These are phyloP conservation scores for Heterodera carotae DNA, from an alignment of 1,140 invertebrate species.

Conservation along the genomic window DNA sequence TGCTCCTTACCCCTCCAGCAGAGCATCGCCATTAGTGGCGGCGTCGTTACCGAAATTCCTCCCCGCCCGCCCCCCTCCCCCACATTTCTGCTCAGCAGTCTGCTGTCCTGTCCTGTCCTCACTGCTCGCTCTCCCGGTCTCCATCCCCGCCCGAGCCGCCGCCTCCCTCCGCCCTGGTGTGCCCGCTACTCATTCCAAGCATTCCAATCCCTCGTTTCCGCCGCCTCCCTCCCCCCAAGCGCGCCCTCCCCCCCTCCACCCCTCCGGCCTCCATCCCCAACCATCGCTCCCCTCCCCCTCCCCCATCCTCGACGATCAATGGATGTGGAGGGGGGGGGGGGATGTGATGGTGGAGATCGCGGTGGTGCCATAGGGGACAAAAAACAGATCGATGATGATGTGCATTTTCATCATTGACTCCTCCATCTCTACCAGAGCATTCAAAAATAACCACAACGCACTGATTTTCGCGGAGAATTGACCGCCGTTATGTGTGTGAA, in stretches of 20 bases:
- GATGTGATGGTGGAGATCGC: neutral
- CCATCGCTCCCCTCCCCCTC: no score
- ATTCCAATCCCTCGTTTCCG: conserved; percentile 2
- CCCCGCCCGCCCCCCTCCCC: no score
- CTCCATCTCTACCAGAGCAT: no score
- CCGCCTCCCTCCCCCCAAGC: neutral
- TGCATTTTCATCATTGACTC: neutral
- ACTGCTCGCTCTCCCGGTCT: no score
- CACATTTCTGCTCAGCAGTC: neutral
- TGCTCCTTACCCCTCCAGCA: no score
- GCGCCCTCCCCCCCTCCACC: no score
- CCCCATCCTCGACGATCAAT: conserved; percentile 1
- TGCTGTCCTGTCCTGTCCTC: neutral
- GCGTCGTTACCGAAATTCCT: conserved; percentile 2
- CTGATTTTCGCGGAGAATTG: neutral
- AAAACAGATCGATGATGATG: neutral
- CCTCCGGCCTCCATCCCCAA: no score
- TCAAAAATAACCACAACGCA: neutral
- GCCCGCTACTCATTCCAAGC: neutral
- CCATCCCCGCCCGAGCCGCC: no score
- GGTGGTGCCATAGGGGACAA: conserved; percentile 1
- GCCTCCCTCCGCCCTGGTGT: neutral
- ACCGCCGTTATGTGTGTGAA: neutral
- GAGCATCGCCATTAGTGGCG: neutral
- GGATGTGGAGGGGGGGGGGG: no score